phyloP scores from a whole-genome alignment of 1,140 invertebrate genomes.

The Drosophila lacteicornis region DNA sequence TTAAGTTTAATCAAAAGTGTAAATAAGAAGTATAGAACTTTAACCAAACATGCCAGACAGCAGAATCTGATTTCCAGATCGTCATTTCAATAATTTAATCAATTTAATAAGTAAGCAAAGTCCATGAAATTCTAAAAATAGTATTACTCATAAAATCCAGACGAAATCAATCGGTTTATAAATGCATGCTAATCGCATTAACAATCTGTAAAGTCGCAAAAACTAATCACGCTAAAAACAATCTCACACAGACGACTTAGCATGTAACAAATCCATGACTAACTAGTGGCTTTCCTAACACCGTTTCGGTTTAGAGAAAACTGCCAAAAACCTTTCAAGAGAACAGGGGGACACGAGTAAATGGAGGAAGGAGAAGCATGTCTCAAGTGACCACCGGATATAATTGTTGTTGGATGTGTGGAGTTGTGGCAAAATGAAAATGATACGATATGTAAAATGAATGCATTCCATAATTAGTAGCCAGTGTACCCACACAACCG shows the following conservation, averaged over 20 bases:
- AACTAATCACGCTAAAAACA: neutral
- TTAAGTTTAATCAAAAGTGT: no score
- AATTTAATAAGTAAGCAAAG: neutral
- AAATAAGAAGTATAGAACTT: no score
- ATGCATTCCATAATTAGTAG: slow-evolving; percentile 81
- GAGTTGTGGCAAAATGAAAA: slow-evolving; percentile 62
- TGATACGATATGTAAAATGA: slow-evolving; percentile 71
- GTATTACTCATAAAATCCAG: neutral
- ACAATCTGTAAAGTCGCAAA: slow-evolving; percentile 8
- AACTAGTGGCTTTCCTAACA: slow-evolving; percentile 7
- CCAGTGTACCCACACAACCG: slow-evolving; percentile 25
- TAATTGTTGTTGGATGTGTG: slow-evolving; percentile 59
- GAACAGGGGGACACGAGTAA: neutral
- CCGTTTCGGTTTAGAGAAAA: slow-evolving; percentile 10
- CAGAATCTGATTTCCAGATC: neutral
- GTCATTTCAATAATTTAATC: neutral
- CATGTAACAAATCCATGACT: slow-evolving; percentile 11
- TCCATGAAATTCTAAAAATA: neutral
- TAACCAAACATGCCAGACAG: neutral
- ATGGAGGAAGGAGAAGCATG: slow-evolving; percentile 28
- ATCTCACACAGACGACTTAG: neutral
- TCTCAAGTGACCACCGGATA: slow-evolving; percentile 79
- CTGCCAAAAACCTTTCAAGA: neutral
- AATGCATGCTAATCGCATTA: neutral
- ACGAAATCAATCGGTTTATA: neutral